Percentiles rank a stretch among this genome's conserved stretches.
These are phyloP conservation scores for Pterois miles DNA, from an alignment of 2,797 vertebrate species.

Conservation along the genomic window DNA sequence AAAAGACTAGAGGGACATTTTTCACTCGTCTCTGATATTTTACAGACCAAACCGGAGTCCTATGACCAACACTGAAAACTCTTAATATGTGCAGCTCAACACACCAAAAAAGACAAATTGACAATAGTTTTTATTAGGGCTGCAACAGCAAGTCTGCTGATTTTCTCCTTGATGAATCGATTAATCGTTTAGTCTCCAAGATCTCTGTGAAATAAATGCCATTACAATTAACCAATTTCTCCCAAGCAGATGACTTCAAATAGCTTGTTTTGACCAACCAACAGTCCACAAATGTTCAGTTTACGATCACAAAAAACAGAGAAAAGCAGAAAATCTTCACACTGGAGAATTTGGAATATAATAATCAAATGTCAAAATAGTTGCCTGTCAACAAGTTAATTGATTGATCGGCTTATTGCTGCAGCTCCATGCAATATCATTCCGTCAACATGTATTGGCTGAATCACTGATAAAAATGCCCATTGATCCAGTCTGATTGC, in stretches of 20 bases:
- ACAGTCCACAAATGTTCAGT: not conserved
- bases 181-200: not conserved
- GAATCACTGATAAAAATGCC: not conserved
- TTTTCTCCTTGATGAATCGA: not conserved
- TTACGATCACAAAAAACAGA: not conserved
- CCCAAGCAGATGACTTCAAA: not conserved
- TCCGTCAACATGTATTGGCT: not conserved
- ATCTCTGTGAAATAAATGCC: not conserved
- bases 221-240: not conserved
- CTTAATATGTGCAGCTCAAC: not conserved
- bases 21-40: not conserved
- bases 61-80: not conserved
- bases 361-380: not conserved
- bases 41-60: not conserved
- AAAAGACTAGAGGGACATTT: not conserved
- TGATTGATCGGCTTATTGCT: not conserved
- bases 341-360: not conserved
- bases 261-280: not conserved
- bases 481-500: not conserved
- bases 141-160: not conserved
- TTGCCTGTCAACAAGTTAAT: not conserved
- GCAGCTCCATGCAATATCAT: not conserved
- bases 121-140: not conserved
- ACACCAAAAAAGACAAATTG: not conserved
- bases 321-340: not conserved